These are phyloP conservation scores for Iphiclides podalirius DNA, from an alignment of 2,888 invertebrate genomes.

Conservation along the genomic window DNA sequence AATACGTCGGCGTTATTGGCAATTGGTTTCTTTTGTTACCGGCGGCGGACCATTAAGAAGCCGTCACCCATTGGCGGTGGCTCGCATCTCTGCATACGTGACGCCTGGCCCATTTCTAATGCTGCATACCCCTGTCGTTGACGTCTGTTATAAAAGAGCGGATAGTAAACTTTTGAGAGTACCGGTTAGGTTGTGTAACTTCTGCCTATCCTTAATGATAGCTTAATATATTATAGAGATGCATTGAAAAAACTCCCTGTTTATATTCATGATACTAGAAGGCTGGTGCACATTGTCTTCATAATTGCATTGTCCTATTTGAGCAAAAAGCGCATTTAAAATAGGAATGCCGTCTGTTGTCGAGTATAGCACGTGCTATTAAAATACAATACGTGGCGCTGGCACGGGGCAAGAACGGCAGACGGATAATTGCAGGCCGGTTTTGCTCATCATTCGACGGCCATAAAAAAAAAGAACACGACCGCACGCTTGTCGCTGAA, in stretches of 20 bases:
- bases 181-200: too few relatives aligned
- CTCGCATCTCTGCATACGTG: background rate
- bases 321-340: background rate
- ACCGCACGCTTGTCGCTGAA: background rate
- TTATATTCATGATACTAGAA: background rate
- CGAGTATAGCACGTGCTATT: constrained; percentile 19
- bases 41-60: constrained; percentile 33
- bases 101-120: background rate
- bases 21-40: constrained; percentile 51
- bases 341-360: constrained; percentile 41
- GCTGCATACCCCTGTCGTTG: background rate
- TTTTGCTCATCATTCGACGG: constrained; percentile 7
- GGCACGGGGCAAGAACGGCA: constrained; percentile 3
- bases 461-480: background rate
- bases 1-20: constrained; percentile 37
- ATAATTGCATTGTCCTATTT: background rate
- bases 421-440: constrained; percentile 8
- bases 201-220: background rate
- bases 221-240: too few relatives aligned
- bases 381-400: constrained; percentile 13
- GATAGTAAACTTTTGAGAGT: too few relatives aligned
- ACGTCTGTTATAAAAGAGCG: too few relatives aligned
- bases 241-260: too few relatives aligned
- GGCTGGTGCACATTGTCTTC: background rate
- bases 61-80: constrained; percentile 29